Evolutionary conservation across 53 echinoderm and acorn worm genomes (phyloP).

Genomic region (Arbacia lixula): DNA sequence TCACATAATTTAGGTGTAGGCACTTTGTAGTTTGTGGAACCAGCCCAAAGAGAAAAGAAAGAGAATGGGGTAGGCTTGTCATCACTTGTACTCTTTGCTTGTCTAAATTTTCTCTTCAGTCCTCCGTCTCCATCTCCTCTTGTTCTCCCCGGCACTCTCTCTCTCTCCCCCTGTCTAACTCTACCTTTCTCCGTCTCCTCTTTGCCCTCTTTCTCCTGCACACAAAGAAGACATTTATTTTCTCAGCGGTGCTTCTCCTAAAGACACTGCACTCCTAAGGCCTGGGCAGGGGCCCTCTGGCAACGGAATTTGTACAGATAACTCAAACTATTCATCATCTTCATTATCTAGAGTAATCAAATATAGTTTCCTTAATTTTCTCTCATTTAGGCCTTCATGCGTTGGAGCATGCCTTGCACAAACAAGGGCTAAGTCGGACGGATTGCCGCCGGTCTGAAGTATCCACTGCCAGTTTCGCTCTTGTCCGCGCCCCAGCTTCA

Average conservation of each 20-base stretch:
- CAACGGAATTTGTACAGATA: constrained; percentile 26
- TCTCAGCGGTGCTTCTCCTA: constrained; percentile 17
- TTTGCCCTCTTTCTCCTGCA: constrained; percentile 11
- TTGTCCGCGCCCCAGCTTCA: constrained; percentile 24
- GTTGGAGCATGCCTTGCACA: constrained; percentile 32
- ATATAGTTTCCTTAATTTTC: constrained; percentile 49
- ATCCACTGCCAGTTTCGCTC: not conserved
- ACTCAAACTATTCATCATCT: constrained; percentile 39
- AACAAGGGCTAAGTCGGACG: constrained; percentile 28
- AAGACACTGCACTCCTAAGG: constrained; percentile 3
- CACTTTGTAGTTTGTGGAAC: no score
- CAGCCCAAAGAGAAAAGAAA: no score
- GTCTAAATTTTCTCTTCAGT: no score
- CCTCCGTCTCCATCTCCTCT: no score
- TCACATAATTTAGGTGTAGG: no score
- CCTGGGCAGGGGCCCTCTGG: constrained; percentile 22
- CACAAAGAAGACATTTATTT: constrained; percentile 40
- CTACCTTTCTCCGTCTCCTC: not conserved
- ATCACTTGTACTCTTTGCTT: no score
- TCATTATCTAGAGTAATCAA: constrained; percentile 55
- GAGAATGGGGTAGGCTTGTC: no score
- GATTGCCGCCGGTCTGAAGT: not conserved
- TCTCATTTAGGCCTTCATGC: constrained; percentile 32
- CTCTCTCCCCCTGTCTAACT: no score
- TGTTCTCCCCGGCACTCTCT: no score